These are phyloP conservation scores for Zaprionus lineosus DNA, from an alignment of 2,888 invertebrate genomes.

Conservation along the genomic window DNA sequence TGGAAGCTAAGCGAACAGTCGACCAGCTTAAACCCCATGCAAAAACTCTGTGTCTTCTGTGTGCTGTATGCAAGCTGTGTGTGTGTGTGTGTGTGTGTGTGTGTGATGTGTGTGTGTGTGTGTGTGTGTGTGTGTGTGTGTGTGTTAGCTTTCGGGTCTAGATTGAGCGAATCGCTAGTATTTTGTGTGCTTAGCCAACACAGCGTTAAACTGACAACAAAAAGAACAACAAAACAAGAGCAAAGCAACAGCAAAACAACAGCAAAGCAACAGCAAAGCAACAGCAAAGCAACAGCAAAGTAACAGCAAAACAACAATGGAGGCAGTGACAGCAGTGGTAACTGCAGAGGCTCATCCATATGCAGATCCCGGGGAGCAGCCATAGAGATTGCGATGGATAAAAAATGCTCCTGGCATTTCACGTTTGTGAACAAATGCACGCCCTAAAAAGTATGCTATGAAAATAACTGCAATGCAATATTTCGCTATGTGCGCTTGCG, in stretches of 20 bases:
- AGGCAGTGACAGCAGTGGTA: not conserved
- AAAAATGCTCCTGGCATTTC: conserved; percentile 24
- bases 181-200: conserved; percentile 50
- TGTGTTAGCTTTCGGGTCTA: not conserved
- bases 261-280: not conserved
- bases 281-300: not conserved
- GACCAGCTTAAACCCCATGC: conserved; percentile 32
- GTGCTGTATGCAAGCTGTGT: too few species aligned
- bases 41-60: conserved; percentile 12
- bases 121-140: conserved; percentile 3
- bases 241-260: not conserved
- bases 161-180: conserved; percentile 6
- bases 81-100: conserved; percentile 7
- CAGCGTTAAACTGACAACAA: conserved; percentile 48
- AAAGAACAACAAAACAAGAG: conserved; percentile 30
- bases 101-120: conserved; percentile 1
- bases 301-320: not conserved
- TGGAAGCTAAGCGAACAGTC: conserved; percentile 29
- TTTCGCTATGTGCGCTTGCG: not conserved
- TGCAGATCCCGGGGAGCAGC: conserved; percentile 2
- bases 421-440: not conserved
- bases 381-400: conserved; percentile 23
- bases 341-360: not conserved
- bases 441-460: conserved; percentile 48
- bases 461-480: conserved; percentile 24